These are phyloP conservation scores for Apamea epomidion DNA, from an alignment of 2,888 invertebrate species.

Conservation along the genomic window DNA sequence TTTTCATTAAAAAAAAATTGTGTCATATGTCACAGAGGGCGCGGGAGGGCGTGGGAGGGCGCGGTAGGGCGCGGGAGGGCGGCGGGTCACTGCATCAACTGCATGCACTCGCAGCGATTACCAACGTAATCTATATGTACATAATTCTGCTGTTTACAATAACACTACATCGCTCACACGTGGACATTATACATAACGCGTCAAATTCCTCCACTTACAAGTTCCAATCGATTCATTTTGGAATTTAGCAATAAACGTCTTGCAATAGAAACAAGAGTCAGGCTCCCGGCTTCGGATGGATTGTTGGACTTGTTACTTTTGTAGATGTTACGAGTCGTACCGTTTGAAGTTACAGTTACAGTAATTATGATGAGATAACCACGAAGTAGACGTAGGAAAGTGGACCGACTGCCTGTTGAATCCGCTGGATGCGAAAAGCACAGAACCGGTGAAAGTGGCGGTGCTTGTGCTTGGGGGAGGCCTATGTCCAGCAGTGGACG, in stretches of 20 bases:
- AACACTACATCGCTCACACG: slow-evolving; percentile 35
- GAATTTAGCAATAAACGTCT: neutral
- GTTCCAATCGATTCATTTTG: neutral
- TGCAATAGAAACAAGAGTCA: neutral
- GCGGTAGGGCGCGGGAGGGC: neutral
- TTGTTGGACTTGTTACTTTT: neutral
- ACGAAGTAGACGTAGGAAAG: neutral
- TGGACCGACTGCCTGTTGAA: neutral
- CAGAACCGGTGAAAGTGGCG: neutral
- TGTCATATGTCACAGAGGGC: slow-evolving; percentile 4
- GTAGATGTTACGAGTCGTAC: neutral
- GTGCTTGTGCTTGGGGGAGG: neutral
- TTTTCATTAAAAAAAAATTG: rapidly evolving
- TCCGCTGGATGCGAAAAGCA: neutral
- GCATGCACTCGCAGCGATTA: slow-evolving; percentile 15
- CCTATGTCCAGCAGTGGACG: neutral
- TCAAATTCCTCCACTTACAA: neutral
- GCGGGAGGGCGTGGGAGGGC: too few relatives aligned
- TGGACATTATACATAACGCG: slow-evolving; percentile 6
- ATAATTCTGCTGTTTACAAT: slow-evolving; percentile 43
- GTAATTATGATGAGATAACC: too few relatives aligned
- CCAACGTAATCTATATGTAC: slow-evolving; percentile 44
- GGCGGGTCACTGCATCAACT: slow-evolving; percentile 14
- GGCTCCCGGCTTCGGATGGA: neutral
- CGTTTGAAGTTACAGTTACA: neutral